Evolutionary conservation across 1,140 invertebrate species (phyloP).

Genomic region (Tetragonula clypearis): DNA sequence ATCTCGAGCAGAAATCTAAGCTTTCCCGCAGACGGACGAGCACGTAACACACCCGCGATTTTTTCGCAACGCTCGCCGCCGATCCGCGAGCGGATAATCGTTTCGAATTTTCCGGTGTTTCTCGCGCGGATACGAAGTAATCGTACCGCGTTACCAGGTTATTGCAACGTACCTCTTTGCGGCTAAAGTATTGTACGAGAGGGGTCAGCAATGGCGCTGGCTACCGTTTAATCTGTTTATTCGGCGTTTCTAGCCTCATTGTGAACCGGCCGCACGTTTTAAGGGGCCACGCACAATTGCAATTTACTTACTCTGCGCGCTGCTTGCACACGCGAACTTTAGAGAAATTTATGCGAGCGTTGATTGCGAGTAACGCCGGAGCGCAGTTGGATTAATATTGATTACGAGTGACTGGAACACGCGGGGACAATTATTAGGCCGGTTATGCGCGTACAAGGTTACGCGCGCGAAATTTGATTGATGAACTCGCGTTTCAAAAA

Average conservation of each 20-base stretch:
- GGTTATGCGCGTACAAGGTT: background rate
- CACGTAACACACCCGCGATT: constrained; percentile 37
- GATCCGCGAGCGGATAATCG: constrained; percentile 51
- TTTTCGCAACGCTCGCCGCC: constrained; percentile 52
- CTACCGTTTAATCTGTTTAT: constrained; percentile 51
- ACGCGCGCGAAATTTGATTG: constrained; percentile 19
- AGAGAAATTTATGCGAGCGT: no score
- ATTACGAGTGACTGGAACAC: constrained; percentile 1
- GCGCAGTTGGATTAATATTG: background rate
- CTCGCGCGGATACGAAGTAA: constrained; percentile 49
- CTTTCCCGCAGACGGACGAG: background rate
- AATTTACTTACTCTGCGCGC: no score
- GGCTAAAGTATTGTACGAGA: background rate
- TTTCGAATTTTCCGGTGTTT: constrained; percentile 56
- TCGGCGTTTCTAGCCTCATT: background rate
- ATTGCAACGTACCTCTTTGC: constrained; percentile 28
- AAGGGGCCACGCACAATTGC: background rate
- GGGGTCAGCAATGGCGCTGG: background rate
- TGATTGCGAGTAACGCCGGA: background rate
- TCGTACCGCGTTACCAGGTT: constrained; percentile 22
- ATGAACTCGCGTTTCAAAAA: background rate
- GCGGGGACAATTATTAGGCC: background rate
- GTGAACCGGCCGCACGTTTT: background rate
- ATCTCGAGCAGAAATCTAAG: background rate
- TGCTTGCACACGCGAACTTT: background rate